Evolutionary conservation across 1,140 invertebrate species (phyloP), one percentile per base, ranked within the genome.

Genomic region (Hylaeus volcanicus): DNA sequence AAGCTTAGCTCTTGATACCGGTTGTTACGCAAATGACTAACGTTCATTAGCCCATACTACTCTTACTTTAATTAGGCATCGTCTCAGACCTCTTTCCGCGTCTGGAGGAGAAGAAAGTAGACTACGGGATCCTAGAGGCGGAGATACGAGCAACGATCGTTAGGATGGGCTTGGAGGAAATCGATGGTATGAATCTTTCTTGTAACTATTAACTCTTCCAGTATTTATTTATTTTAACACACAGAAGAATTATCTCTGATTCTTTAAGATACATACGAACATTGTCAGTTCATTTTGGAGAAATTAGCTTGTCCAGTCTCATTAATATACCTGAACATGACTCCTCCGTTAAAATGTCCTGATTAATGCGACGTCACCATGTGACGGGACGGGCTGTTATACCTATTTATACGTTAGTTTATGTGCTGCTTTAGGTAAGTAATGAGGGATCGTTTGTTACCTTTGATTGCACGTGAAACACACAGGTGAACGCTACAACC

Each of bases 21-120:
- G 45, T 48, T 48, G 6, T 56, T 9, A 63, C 14, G 15, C 6
- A 39, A 65, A 43, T 15, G 3, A 14, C 43, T 3, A 6, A 15
- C 39, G 11, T 4, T 65, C 4, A 37, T 43, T 53, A 37, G 1
- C 2, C 11, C 26, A 1, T 70, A 43, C 12, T n/a, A 9, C 2
- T 69, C 37, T 58, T 70, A 1, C 64, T 69, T 56, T 53, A 81
- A 91, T 89, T 93, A 93, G 96, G 96, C 66, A 97, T 97, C 77
- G 94, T 96, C 1, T 95, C 95, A 3, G 96, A 97, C 91, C 89
- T 97, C 43, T 97, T 97, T 90, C 96, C 96, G 0, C 93, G 94
- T n/a, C 92, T 96, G 56, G 90, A 93, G 9, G 94, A 96, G 74
- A 94, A 95, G 68, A 87, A 89, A 15, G 94, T 95, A 1, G 95